A percentile compares a stretch with the other conserved stretches of the same genome.
phyloP scores from a whole-genome alignment of 2,797 vertebrate genomes.

The Coregonus suidteri region DNA sequence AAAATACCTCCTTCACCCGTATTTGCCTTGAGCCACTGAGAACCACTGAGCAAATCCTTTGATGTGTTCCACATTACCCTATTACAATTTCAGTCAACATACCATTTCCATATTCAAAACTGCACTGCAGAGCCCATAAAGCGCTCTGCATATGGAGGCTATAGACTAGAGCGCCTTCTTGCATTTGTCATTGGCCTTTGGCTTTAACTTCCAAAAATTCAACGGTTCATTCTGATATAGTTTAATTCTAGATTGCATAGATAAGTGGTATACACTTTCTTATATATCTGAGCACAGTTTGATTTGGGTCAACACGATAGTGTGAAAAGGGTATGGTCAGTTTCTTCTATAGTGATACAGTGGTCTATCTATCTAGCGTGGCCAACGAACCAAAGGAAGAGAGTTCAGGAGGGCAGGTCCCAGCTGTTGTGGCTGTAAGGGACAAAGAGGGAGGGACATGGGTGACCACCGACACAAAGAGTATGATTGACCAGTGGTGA shows the following conservation, averaged over 20 bases:
- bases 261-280: too few relatives aligned
- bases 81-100: background rate
- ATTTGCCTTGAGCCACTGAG: background rate
- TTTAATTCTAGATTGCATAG: too few relatives aligned
- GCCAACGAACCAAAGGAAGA: constrained; percentile 29
- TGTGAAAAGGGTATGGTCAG: background rate
- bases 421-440: constrained; percentile 61
- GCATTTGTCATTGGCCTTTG: background rate
- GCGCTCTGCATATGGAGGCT: background rate
- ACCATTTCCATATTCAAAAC: constrained; percentile 2
- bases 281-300: too few relatives aligned
- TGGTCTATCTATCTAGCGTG: constrained; percentile 19
- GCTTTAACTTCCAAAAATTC: too few relatives aligned
- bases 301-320: too few relatives aligned
- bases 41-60: constrained; percentile 1
- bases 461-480: constrained; percentile 59
- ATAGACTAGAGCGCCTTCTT: background rate
- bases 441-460: constrained; percentile 55
- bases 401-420: constrained; percentile 46
- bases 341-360: background rate
- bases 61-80: background rate
- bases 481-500: constrained; percentile 34
- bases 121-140: background rate
- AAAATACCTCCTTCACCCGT: background rate
- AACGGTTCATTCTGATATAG: background rate